Base-by-base conservation (phyloP, 2,797 vertebrate species). In the Melanotaenia trifasciata region DNA sequence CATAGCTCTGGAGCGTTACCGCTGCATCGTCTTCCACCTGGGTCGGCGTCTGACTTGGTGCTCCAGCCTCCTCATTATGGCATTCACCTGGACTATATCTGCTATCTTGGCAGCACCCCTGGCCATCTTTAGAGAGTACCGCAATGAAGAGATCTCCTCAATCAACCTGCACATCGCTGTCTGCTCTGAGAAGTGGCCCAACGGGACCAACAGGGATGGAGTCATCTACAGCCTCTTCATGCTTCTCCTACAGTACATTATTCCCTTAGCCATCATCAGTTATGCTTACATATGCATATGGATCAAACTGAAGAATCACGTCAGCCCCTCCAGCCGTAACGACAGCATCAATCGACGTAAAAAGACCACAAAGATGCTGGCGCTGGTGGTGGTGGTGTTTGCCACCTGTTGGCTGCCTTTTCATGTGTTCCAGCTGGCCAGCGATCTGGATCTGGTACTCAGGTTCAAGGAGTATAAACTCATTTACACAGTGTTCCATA, bases 331-430 rank as follows among this genome's bases (percentile, higher is more conserved):
- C 59, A 94, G 87, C 66, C 95, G 96, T 33, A 95, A 91, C 3
- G 96, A 97, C 75, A 95, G 93, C 82, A 91, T 97, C 50, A 92
- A 82, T 40, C 92, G 96, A 6, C 95, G 97, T 58, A 96, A 88
- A 79, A 97, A 97, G 83, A 97, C 96, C 69, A 98, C 97, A 63
- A 97, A 97, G 92, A 98, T 98, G 97, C 78, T 98, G 54, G 96
- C 95, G 0, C 90, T 96, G 83, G 96, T 97, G 9, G 97, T 97
- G 53, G 94, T 97, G 86, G 96, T 98, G 58, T 98, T 98, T 0
- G 97, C 95, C 0, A 93, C 95, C 63, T 97, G 96, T 74, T 98
- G 97, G 97, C 93, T 98, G 60, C 97, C 97, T 2, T 97, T 97
- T 83, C 96, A 98, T 35, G 88, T 95, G 58, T 96, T 97, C 78